phyloP scores from a whole-genome alignment of 2,113 vertebrate species.

The Regulus satrapa region DNA sequence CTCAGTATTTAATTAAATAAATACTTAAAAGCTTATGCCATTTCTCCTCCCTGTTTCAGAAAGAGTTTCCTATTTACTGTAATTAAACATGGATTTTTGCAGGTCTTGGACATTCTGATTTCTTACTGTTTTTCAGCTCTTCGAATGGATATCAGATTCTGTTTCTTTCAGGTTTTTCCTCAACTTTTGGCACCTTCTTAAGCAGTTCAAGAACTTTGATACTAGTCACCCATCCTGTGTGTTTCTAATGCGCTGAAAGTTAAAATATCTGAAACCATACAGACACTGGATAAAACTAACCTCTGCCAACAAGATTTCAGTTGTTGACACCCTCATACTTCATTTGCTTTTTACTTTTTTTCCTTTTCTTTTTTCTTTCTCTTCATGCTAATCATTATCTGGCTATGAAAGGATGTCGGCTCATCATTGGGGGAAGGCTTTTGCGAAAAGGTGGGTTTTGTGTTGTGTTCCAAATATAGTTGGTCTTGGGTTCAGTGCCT shows the following conservation, averaged over 20 bases:
- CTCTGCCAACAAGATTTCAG: not conserved
- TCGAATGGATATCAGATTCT: not conserved
- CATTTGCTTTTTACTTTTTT: conserved; percentile 67
- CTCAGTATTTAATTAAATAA: not conserved
- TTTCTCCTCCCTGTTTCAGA: not conserved
- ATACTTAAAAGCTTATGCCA: not conserved
- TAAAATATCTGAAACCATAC: not conserved
- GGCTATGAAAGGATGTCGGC: conserved; percentile 69
- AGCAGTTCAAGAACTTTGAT: not conserved
- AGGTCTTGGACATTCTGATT: not conserved
- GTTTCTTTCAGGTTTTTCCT: not conserved
- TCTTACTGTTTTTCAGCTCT: not conserved
- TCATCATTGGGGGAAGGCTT: conserved; percentile 67
- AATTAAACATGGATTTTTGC: conserved; percentile 14
- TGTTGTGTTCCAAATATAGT: not conserved
- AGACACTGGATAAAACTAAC: not conserved
- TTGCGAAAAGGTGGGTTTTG: conserved; percentile 69
- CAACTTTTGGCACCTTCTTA: not conserved
- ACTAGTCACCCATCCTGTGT: not conserved
- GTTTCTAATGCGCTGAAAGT: not conserved
- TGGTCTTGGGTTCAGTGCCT: not conserved
- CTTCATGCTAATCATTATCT: conserved; percentile 66
- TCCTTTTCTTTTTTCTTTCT: conserved; percentile 59
- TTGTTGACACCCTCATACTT: conserved; percentile 25
- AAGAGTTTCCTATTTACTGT: not conserved